Evolutionary conservation across 2,113 vertebrate species (phyloP).

Genomic region (Cynocephalus volans): DNA sequence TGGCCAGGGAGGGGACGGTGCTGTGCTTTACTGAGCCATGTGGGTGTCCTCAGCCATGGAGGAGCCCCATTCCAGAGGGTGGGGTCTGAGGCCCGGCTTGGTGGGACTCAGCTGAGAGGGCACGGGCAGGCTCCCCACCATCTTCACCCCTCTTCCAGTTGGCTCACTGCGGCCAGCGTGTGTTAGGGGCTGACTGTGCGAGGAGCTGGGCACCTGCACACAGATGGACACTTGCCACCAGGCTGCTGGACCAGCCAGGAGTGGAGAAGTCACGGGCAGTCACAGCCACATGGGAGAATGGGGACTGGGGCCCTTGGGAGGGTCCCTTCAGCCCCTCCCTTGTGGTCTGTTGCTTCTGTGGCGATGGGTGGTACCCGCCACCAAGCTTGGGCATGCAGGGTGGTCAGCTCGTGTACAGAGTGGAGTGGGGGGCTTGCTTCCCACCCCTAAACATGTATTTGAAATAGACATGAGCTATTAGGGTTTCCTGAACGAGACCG

Average conservation of each 20-base stretch:
- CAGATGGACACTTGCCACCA: not conserved
- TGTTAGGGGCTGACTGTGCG: not conserved
- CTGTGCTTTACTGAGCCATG: too few species aligned
- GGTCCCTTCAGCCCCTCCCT: not conserved
- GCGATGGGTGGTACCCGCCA: not conserved
- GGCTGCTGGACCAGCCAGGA: not conserved
- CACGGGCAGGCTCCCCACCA: not conserved
- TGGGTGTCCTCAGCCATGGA: not conserved
- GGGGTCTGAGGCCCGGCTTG: not conserved
- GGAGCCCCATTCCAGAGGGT: not conserved
- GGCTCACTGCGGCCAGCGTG: too few species aligned
- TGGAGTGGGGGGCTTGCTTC: not conserved
- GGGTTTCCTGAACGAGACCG: not conserved
- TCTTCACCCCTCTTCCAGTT: rapidly evolving
- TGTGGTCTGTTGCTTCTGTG: not conserved
- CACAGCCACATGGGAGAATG: not conserved
- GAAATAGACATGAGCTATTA: too few species aligned
- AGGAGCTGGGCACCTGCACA: not conserved
- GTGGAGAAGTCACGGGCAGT: not conserved
- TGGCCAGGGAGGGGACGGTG: not conserved
- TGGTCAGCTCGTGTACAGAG: too few species aligned
- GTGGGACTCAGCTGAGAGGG: not conserved
- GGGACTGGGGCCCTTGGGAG: not conserved
- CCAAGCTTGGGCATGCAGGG: rapidly evolving
- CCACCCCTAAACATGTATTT: not conserved